A percentile compares a stretch with the other conserved stretches of the same genome.
Conservation (phyloP, 2,113 vertebrate genomes). For the Oophaga pumilio region DNA sequence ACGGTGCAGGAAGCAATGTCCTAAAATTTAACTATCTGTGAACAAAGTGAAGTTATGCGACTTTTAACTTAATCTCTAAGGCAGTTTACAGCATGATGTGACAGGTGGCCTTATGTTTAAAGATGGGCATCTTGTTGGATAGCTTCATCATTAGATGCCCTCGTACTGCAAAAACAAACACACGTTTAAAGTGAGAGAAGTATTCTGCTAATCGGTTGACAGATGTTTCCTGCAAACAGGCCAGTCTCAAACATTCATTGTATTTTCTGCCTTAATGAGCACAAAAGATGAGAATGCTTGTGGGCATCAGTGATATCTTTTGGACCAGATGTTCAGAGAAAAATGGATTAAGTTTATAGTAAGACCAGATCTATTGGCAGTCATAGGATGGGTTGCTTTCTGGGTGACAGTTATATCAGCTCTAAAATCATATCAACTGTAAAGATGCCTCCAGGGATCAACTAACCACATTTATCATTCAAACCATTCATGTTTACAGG, state of each 20-base stretch:
- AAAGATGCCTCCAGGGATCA: conserved; percentile 55
- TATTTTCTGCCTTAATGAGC: conserved; percentile 62
- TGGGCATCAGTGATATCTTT: conserved; percentile 57
- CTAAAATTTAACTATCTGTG: background rate
- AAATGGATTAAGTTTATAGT: conserved; percentile 58
- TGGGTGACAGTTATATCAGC: conserved; percentile 37
- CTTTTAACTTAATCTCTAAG: conserved; percentile 35
- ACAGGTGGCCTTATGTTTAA: conserved; percentile 45
- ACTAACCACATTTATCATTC: conserved; percentile 43
- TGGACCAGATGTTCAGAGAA: conserved; percentile 59
- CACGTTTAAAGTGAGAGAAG: conserved; percentile 31
- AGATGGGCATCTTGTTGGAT: conserved; percentile 44
- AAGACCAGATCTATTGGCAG: conserved; percentile 39
- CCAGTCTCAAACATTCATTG: conserved; percentile 44
- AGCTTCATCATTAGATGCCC: conserved; percentile 45
- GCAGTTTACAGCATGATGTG: conserved; percentile 30
- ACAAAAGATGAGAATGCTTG: conserved; percentile 55
- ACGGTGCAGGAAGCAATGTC: background rate
- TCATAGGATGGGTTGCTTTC: conserved; percentile 49
- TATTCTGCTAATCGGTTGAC: conserved; percentile 61
- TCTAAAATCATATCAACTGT: conserved; percentile 32
- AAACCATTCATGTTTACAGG: conserved; percentile 26
- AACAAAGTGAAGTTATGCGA: background rate
- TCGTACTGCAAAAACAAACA: conserved; percentile 54
- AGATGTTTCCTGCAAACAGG: conserved; percentile 56